Conservation (phyloP, 2,888 invertebrate species). For the Pogonocherus hispidulus region DNA sequence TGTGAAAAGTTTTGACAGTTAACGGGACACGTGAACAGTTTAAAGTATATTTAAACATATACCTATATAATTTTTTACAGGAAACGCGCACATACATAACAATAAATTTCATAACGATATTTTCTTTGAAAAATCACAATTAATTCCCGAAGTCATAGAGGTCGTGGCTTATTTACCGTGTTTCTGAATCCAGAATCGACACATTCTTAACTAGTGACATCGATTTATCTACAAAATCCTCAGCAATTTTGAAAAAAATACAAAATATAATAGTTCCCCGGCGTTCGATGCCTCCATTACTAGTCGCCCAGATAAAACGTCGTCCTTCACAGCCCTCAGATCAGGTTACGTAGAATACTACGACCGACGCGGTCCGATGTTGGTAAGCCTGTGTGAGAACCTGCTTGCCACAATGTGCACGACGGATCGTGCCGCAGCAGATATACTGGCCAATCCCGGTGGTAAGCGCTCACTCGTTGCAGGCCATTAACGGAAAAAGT, state of each 20-base stretch:
- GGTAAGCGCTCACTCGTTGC: conserved; percentile 63
- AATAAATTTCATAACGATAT: too few relatives aligned
- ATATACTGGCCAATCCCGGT: conserved; percentile 65
- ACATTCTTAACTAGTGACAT: conserved; percentile 56
- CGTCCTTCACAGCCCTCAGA: conserved; percentile 13
- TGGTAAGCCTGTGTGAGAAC: conserved; percentile 62
- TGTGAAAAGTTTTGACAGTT: too few relatives aligned
- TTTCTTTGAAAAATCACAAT: background rate
- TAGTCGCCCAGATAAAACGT: conserved; percentile 49
- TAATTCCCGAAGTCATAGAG: conserved; percentile 26
- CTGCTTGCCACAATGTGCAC: conserved; percentile 62
- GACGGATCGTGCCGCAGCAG: conserved; percentile 61
- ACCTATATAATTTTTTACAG: too few relatives aligned
- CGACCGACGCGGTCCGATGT: conserved; percentile 51
- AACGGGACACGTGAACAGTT: too few relatives aligned
- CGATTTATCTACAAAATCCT: conserved; percentile 48
- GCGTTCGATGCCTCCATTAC: conserved; percentile 50
- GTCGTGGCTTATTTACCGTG: conserved; percentile 57
- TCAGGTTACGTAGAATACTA: conserved; percentile 30
- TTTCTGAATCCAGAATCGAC: conserved; percentile 54
- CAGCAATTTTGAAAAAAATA: conserved; percentile 53
- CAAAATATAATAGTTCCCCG: conserved; percentile 60
- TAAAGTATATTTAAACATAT: too few relatives aligned
- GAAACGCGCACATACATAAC: too few relatives aligned
- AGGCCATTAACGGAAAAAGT: conserved; percentile 57